Evolutionary conservation across 2,888 invertebrate genomes (phyloP).

Genomic region (Coenonympha glycerion): DNA sequence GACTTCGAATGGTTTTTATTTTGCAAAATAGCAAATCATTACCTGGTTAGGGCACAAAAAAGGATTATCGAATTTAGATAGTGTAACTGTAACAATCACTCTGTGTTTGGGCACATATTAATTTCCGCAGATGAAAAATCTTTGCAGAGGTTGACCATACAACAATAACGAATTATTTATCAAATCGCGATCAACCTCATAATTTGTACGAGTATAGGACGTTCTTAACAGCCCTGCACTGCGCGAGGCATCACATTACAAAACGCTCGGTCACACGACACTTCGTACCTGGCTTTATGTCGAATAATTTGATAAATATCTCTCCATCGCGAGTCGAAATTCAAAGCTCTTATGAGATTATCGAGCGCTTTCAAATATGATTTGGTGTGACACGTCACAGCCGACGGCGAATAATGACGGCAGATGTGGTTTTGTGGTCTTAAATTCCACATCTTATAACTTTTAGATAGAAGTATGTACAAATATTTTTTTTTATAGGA

Average conservation of each 20-base stretch:
- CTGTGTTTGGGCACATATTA: no score
- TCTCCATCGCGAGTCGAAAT: slow-evolving; percentile 37
- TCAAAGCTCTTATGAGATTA: slow-evolving; percentile 40
- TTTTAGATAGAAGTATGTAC: no score
- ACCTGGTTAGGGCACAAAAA: no score
- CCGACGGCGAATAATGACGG: no score
- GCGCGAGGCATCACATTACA: slow-evolving; percentile 25
- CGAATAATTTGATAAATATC: slow-evolving; percentile 45
- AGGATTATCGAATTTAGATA: no score
- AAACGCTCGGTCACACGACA: slow-evolving; percentile 30
- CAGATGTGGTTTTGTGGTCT: slow-evolving; percentile 26
- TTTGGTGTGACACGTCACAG: slow-evolving; percentile 29
- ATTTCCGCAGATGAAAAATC: no score
- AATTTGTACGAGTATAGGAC: not conserved
- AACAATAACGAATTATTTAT: not conserved
- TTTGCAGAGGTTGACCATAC: no score
- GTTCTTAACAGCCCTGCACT: not conserved
- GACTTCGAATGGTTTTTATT: no score
- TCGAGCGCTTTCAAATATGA: slow-evolving; percentile 35
- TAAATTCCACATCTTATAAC: slow-evolving; percentile 7
- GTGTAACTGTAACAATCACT: no score
- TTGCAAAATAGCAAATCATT: no score
- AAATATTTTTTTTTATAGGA: slow-evolving; percentile 1
- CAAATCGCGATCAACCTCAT: slow-evolving; percentile 17
- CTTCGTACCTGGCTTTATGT: slow-evolving; percentile 35